Conservation (phyloP, 2,888 invertebrate genomes). For the Lepidonotus clava region DNA sequence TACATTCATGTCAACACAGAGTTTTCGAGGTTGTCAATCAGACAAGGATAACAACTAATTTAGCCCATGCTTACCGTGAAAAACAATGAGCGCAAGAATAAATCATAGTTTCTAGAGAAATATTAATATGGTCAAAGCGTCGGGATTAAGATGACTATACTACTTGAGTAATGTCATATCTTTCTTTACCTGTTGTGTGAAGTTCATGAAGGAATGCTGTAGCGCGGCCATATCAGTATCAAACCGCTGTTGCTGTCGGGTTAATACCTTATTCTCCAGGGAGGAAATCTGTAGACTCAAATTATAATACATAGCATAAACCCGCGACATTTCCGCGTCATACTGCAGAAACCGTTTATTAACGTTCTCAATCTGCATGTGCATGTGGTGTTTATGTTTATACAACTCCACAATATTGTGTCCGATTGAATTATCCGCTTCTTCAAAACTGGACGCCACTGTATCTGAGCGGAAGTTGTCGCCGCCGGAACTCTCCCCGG, state of each 20-base stretch:
- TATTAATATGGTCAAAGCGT: too few relatives aligned
- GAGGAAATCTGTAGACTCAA: constrained; percentile 67
- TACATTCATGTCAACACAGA: too few relatives aligned
- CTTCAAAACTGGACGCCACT: constrained; percentile 52
- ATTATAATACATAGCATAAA: constrained; percentile 67
- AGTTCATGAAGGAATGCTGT: constrained; percentile 68
- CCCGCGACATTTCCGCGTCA: constrained; percentile 65
- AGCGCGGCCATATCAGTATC: constrained; percentile 71
- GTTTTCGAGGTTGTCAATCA: too few relatives aligned
- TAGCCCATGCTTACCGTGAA: too few relatives aligned
- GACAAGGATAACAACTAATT: too few relatives aligned
- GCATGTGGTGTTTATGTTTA: constrained; percentile 38
- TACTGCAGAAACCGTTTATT: constrained; percentile 32
- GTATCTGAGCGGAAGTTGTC: constrained; percentile 6
- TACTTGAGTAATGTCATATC: too few relatives aligned
- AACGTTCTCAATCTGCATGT: constrained; percentile 48
- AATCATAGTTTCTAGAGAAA: too few relatives aligned
- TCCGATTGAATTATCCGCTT: constrained; percentile 54
- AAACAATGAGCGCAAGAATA: too few relatives aligned
- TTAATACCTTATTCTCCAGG: constrained; percentile 67
- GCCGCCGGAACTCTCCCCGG: background rate
- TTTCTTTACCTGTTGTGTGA: constrained; percentile 81
- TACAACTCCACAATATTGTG: constrained; percentile 31
- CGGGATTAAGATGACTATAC: too few relatives aligned
- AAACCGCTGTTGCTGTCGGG: constrained; percentile 69